phyloP scores from a whole-genome alignment of 2,888 invertebrate genomes.

The Mesorhabditis spiculigera region DNA sequence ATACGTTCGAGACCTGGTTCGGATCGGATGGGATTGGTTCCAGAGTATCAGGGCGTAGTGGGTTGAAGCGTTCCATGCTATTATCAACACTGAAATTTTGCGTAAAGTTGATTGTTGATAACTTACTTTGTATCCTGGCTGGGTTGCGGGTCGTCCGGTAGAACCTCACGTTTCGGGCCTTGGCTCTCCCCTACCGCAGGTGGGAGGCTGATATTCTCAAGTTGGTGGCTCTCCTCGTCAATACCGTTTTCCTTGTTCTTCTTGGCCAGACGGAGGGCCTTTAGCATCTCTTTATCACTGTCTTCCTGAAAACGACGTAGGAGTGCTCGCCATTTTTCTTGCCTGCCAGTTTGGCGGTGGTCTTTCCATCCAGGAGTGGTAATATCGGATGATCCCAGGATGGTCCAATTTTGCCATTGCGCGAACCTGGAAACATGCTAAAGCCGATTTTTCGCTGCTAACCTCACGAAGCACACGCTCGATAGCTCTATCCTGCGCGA shows the following conservation, averaged over 20 bases:
- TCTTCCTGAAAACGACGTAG: constrained; percentile 18
- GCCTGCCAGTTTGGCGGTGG: constrained; percentile 87
- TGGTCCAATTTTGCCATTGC: constrained; percentile 91
- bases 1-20: constrained; percentile 2
- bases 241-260: not conserved
- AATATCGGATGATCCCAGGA: constrained; percentile 89
- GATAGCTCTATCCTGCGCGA: constrained; percentile 76
- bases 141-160: not conserved
- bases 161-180: not conserved
- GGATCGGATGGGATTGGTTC: not conserved
- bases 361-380: constrained; percentile 89
- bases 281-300: constrained; percentile 22
- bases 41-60: not conserved
- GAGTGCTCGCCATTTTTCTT: constrained; percentile 9
- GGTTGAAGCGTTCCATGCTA: not conserved
- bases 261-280: constrained; percentile 11
- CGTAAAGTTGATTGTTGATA: not conserved
- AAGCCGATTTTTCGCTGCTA: not conserved
- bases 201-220: not conserved
- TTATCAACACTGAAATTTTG: not conserved
- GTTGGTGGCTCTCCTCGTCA: not conserved
- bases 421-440: constrained; percentile 68
- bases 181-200: not conserved
- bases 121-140: not conserved
- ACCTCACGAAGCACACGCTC: constrained; percentile 83